Conservation (phyloP, 1,140 invertebrate species). For the Ephestia elutella region DNA sequence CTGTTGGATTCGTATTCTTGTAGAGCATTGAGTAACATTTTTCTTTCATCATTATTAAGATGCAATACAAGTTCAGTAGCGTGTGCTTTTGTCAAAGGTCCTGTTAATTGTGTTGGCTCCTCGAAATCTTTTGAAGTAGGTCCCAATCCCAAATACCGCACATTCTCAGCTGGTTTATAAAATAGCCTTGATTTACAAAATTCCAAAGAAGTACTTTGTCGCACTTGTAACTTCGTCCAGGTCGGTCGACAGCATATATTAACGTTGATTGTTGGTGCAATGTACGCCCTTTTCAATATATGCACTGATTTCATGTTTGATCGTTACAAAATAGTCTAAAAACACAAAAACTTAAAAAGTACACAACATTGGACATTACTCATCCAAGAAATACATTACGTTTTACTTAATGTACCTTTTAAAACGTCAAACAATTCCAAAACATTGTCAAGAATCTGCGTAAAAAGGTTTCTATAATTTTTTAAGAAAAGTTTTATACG, state of each 20-base stretch:
- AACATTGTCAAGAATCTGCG: too few relatives aligned
- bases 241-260: slow-evolving; percentile 36
- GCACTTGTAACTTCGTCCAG: slow-evolving; percentile 36
- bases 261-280: slow-evolving; percentile 25
- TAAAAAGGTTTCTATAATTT: too few relatives aligned
- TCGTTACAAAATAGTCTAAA: slow-evolving; percentile 15
- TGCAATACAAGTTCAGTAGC: slow-evolving; percentile 81
- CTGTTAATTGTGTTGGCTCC: slow-evolving; percentile 53
- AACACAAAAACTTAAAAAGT: slow-evolving; percentile 6
- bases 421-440: too few relatives aligned
- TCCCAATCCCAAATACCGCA: slow-evolving; percentile 56
- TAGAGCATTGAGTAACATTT: slow-evolving; percentile 77
- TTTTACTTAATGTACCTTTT: background rate
- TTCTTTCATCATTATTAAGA: slow-evolving; percentile 80
- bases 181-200: slow-evolving; percentile 36
- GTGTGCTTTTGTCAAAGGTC: slow-evolving; percentile 78
- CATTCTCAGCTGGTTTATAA: slow-evolving; percentile 31
- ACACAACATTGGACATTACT: slow-evolving; percentile 4
- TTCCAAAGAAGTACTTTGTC: slow-evolving; percentile 42
- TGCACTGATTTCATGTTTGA: slow-evolving; percentile 51
- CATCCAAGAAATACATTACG: slow-evolving; percentile 4
- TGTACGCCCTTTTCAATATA: slow-evolving; percentile 34
- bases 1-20: slow-evolving; percentile 82
- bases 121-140: slow-evolving; percentile 67
- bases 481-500: too few relatives aligned